A percentile compares a stretch with the other conserved stretches of the same genome.
Evolutionary conservation across 1,140 invertebrate genomes (phyloP).

Genomic region (Sitobion miscanthi): DNA sequence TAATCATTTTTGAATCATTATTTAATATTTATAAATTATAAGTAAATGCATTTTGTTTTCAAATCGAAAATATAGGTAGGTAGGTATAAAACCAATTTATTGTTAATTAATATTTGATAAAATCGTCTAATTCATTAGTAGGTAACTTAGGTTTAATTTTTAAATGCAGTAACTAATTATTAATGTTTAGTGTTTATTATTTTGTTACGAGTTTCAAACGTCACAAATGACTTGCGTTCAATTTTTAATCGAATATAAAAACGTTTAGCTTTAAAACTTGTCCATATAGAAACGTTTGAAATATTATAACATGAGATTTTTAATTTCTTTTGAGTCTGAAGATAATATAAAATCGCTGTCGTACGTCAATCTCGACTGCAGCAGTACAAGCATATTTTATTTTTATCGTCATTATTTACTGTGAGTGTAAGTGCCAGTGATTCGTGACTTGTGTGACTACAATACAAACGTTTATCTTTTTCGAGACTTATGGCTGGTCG

Average conservation of each 20-base stretch:
- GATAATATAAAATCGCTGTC: not conserved
- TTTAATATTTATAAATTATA: not conserved
- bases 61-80: not conserved
- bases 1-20: not conserved
- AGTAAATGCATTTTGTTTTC: not conserved
- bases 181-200: not conserved
- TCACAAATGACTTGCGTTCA: not conserved
- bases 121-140: not conserved
- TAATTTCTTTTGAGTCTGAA: not conserved
- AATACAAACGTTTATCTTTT: slow-evolving; percentile 43
- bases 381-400: slow-evolving; percentile 12
- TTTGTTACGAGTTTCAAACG: not conserved
- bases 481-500: slow-evolving; percentile 7
- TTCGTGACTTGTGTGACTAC: slow-evolving; percentile 47
- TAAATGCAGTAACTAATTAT: not conserved
- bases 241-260: not conserved
- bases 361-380: not conserved
- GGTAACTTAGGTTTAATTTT: not conserved
- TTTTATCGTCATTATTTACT: slow-evolving; percentile 37
- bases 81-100: not conserved
- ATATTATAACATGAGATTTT: not conserved
- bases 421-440: not conserved
- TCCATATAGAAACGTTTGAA: not conserved
- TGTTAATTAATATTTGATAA: not conserved
- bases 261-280: not conserved